Evolutionary conservation across 2,888 invertebrate species (phyloP).

Genomic region (Pachliopta kotzebuea): DNA sequence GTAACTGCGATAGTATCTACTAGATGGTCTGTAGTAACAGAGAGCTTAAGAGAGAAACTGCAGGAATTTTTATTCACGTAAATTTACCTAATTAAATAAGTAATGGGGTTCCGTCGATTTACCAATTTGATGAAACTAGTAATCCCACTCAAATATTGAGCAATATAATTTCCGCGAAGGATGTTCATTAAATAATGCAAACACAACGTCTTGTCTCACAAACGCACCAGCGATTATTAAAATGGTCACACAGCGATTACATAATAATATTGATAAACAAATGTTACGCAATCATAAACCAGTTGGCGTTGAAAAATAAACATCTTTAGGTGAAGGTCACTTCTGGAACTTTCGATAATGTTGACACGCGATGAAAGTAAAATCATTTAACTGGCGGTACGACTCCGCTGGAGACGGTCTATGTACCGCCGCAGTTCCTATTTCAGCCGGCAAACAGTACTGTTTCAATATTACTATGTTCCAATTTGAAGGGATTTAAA

Average conservation of each 20-base stretch:
- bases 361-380: neutral
- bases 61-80: no score
- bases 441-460: no score
- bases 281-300: conserved; percentile 51
- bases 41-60: no score
- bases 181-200: conserved; percentile 4
- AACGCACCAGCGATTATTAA: conserved; percentile 5
- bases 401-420: no score
- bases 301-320: conserved; percentile 42
- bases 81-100: no score
- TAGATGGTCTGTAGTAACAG: no score
- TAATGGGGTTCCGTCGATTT: no score
- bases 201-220: neutral
- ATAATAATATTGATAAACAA: conserved; percentile 55
- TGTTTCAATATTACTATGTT: no score
- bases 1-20: no score
- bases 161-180: neutral
- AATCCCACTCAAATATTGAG: neutral
- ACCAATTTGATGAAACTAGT: no score
- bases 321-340: conserved; percentile 67
- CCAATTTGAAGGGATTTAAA: no score
- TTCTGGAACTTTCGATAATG: conserved; percentile 53
- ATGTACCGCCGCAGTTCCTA: no score
- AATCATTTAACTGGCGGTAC: neutral
- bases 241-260: conserved; percentile 31